phyloP scores from a whole-genome alignment of 2,888 invertebrate genomes.

The Lepetodrilus schrolli region DNA sequence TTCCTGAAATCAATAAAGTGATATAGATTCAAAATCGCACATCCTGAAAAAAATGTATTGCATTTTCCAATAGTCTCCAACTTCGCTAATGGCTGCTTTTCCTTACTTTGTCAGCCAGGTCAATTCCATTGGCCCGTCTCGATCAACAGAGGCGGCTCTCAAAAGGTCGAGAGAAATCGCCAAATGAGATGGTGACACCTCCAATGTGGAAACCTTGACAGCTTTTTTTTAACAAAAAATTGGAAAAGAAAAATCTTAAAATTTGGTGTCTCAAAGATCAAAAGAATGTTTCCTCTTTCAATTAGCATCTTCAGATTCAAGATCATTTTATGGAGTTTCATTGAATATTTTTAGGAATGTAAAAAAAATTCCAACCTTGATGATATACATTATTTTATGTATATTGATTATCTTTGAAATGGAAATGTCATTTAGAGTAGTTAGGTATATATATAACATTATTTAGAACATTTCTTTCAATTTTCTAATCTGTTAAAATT shows the following conservation, averaged over 20 bases:
- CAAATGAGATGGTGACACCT: neutral
- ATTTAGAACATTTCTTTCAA: neutral
- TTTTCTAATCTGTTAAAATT: neutral
- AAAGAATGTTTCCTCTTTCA: neutral
- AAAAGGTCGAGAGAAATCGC: neutral
- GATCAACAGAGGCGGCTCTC: neutral
- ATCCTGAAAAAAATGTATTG: neutral
- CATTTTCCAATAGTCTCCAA: neutral
- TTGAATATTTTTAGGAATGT: too few relatives aligned
- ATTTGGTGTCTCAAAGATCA: neutral
- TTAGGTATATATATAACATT: too few relatives aligned
- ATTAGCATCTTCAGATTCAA: too few relatives aligned
- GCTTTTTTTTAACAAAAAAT: neutral
- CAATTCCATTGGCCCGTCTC: neutral
- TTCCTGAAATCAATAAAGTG: neutral
- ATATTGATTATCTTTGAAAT: too few relatives aligned
- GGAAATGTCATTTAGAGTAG: too few relatives aligned
- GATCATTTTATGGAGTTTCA: too few relatives aligned
- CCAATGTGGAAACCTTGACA: neutral
- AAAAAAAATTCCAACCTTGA: too few relatives aligned
- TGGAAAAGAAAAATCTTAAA: neutral
- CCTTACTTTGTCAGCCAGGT: neutral
- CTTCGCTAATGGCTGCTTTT: neutral
- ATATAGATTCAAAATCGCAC: constrained; percentile 24
- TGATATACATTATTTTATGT: too few relatives aligned